Percentiles rank a stretch among this genome's conserved stretches.
These are phyloP conservation scores for Microcebus tavaratra DNA, from an alignment of 2,113 vertebrate genomes.

Conservation along the genomic window DNA sequence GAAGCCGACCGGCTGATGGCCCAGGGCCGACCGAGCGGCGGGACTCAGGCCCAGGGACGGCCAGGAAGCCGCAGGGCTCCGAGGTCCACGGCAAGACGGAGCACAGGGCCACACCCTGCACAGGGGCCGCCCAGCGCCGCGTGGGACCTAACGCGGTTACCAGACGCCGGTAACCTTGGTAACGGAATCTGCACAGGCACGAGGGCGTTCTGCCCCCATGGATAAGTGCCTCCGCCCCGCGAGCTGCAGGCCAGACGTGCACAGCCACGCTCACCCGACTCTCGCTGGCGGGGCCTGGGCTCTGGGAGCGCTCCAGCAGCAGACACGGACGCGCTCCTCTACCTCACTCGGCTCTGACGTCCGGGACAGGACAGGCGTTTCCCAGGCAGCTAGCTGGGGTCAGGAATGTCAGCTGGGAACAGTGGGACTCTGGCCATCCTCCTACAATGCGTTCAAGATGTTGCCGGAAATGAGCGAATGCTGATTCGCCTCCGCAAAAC, in stretches of 20 bases:
- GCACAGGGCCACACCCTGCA: too few relatives aligned
- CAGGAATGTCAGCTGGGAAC: background rate
- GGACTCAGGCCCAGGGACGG: fast-evolving
- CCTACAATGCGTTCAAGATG: background rate
- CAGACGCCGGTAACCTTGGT: fast-evolving
- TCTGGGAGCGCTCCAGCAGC: background rate
- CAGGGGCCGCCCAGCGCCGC: fast-evolving
- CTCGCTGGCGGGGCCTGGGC: fast-evolving
- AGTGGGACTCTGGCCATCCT: background rate
- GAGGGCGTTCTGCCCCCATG: fast-evolving
- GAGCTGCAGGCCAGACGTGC: fast-evolving
- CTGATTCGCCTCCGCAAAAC: background rate
- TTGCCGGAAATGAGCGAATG: background rate
- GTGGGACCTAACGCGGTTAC: fast-evolving
- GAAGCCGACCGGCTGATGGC: background rate
- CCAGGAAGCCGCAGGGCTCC: too few relatives aligned
- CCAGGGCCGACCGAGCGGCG: fast-evolving
- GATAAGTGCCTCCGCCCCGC: fast-evolving
- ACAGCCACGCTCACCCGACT: fast-evolving
- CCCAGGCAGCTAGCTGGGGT: background rate
- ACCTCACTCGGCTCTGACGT: background rate
- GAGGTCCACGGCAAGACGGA: fast-evolving
- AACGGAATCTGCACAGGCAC: fast-evolving
- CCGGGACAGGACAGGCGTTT: background rate
- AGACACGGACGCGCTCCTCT: background rate